Evolutionary conservation across 2,888 invertebrate species (phyloP).

Genomic region (Cheilosia soror): DNA sequence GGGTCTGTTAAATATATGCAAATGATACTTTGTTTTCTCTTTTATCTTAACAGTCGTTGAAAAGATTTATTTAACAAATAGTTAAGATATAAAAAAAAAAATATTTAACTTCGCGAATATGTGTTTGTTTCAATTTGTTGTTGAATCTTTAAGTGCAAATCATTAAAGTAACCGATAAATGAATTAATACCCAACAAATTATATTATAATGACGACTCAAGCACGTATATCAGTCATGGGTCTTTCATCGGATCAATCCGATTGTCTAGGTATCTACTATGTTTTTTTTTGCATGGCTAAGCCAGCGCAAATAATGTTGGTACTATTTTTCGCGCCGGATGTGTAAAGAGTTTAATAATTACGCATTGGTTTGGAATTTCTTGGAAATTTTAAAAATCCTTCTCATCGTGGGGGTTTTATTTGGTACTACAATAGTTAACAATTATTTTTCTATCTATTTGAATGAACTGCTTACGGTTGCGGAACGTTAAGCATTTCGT

Average conservation of each 20-base stretch:
- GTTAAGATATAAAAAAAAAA: background rate
- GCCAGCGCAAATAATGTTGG: background rate
- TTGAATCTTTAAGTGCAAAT: background rate
- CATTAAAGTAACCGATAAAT: constrained; percentile 1
- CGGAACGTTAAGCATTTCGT: too few species aligned
- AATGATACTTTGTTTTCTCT: background rate
- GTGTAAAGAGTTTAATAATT: constrained; percentile 25
- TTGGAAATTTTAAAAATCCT: constrained; percentile 3
- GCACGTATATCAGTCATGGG: background rate
- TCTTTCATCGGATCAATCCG: constrained; percentile 1
- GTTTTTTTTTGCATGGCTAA: constrained; percentile 6
- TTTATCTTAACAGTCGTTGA: constrained; percentile 7
- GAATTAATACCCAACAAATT: constrained; percentile 1
- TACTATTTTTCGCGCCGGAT: constrained; percentile 1
- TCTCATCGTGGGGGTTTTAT: background rate
- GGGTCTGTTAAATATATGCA: background rate
- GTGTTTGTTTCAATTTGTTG: constrained; percentile 1
- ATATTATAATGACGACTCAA: constrained; percentile 1
- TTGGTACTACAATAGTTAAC: background rate
- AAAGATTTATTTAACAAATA: constrained; percentile 4
- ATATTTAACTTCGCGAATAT: background rate
- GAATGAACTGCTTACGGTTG: too few species aligned
- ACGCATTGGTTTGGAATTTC: constrained; percentile 20
- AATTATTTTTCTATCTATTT: too few species aligned
- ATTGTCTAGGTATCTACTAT: background rate